Evolutionary conservation across 2,888 invertebrate genomes (phyloP).

Genomic region (Junonia oenone): DNA sequence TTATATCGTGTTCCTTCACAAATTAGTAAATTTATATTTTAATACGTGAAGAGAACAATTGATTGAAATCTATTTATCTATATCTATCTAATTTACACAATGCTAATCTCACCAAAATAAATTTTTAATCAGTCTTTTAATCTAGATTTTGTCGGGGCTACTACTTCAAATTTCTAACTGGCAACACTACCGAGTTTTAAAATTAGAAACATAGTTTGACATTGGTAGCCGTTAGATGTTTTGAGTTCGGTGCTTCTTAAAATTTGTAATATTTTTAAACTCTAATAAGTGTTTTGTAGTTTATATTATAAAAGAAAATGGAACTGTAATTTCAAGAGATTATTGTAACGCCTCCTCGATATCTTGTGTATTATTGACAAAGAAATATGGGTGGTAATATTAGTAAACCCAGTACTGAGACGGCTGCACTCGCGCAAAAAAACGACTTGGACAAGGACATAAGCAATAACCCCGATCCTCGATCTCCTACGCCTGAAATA

Average conservation of each 20-base stretch:
- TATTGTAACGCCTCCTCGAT: neutral
- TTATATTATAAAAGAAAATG: conserved; percentile 23
- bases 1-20: too few relatives aligned
- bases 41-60: too few relatives aligned
- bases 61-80: too few relatives aligned
- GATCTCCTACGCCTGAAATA: conserved; percentile 81
- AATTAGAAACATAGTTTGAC: conserved; percentile 56
- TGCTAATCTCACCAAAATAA: too few relatives aligned
- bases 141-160: too few relatives aligned
- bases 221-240: conserved; percentile 60
- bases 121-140: too few relatives aligned
- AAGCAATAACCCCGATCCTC: conserved; percentile 68
- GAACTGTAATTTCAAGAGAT: conserved; percentile 1
- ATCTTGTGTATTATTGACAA: neutral
- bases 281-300: neutral
- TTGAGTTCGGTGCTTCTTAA: conserved; percentile 29
- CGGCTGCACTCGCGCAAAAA: conserved; percentile 44
- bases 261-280: conserved; percentile 11
- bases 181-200: conserved; percentile 37
- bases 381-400: conserved; percentile 61
- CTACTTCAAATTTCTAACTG: neutral
- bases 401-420: conserved; percentile 55
- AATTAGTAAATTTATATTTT: too few relatives aligned
- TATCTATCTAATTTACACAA: too few relatives aligned
- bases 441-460: conserved; percentile 48